Base-by-base conservation (phyloP, 2,888 invertebrate species). In the Antheraea yamamai region DNA sequence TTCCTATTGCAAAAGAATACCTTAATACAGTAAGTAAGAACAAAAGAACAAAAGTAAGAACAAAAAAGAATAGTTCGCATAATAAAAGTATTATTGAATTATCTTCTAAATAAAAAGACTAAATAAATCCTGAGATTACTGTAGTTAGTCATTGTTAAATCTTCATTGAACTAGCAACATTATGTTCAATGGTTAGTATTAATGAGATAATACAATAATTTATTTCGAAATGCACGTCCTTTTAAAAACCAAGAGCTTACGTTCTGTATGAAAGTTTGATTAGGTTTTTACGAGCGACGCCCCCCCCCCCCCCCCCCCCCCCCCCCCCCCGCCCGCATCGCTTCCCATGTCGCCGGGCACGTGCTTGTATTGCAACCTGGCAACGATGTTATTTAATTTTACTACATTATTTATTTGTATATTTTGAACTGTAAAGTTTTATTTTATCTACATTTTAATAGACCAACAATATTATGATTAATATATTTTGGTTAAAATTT, bases 231-330 rank as follows among this genome's bases (percentile, higher is more conserved):
- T 23, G 23, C 61, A 61, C 23, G 61, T 61, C 2, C 10, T n/a
- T 23, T 66, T 30, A 66, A 30, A 66, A 30, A 66, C 26, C 14
- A 26, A 30, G 66, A 74, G 75, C 39, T 71, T 16, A 18, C 52
- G 76, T 74, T 78, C 75, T 78, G 76, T 80, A 82, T 83, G 81
- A 81, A 85, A 85, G 80, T 85, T 84, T 85, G 85, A 85, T 85
- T 82, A 84, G 82, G 80, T 83, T 85, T 86, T 86, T 86, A 84
- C 81, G 70, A 39, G 70, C 70, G 20, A 39, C 7, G n/a, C 39
- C 39, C 39, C 39, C 39, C n/a, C n/a, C n/a, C 61, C 70, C n/a
- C 1, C 35, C 83, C 82, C 74, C 77, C 55, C n/a, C n/a, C n/a
- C 39, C 39, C 39, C 39, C 39, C n/a, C n/a, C n/a, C 61, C 70